These are phyloP conservation scores for Loripinus fragilis DNA, from an alignment of 2,888 invertebrate genomes.

Conservation along the genomic window DNA sequence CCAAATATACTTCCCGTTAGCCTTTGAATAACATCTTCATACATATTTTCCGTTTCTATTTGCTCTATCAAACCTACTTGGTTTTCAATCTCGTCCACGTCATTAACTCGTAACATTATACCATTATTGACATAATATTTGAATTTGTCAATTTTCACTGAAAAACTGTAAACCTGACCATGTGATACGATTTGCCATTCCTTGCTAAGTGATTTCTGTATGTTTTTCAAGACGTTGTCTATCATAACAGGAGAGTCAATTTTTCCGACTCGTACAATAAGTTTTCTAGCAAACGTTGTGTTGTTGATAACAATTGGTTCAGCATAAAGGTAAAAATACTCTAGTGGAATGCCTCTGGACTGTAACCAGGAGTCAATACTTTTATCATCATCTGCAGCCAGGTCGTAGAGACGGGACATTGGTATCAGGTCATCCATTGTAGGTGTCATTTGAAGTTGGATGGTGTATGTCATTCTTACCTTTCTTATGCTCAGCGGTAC, in stretches of 20 bases:
- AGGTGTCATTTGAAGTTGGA: no score
- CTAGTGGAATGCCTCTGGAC: not conserved
- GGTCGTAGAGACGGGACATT: no score
- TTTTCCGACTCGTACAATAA: not conserved
- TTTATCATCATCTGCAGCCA: no score
- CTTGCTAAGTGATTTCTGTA: not conserved
- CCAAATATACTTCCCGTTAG: not conserved
- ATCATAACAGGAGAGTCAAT: not conserved
- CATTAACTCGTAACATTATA: not conserved
- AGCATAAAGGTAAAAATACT: not conserved
- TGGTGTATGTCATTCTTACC: no score
- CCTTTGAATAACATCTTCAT: no score
- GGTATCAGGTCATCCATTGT: no score
- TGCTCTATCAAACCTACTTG: not conserved
- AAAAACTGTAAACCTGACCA: not conserved
- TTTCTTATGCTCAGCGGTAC: no score
- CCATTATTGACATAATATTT: not conserved
- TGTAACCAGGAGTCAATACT: no score
- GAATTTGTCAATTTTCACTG: not conserved
- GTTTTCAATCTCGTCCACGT: not conserved
- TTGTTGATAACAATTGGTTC: not conserved
- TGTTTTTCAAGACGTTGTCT: not conserved
- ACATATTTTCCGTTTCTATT: not conserved
- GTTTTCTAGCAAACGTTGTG: not conserved
- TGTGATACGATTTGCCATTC: not conserved